Evolutionary conservation across 2,888 invertebrate species (phyloP).

Genomic region (Pseudanteris insignis): DNA sequence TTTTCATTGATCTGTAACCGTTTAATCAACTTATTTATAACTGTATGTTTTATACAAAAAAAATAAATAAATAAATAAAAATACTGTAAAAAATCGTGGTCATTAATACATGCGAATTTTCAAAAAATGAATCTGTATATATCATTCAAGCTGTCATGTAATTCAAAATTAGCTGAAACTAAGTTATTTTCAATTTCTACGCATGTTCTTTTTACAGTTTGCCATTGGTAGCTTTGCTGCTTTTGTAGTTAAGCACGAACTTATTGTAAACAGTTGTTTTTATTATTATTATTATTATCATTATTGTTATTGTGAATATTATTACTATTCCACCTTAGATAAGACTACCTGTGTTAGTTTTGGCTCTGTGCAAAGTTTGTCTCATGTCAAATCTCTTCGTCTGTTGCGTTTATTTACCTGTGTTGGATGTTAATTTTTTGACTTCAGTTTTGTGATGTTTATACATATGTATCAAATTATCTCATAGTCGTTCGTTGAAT

Average conservation of each 20-base stretch:
- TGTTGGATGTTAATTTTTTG: slow-evolving; percentile 44
- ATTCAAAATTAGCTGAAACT: slow-evolving; percentile 36
- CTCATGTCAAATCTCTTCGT: slow-evolving; percentile 63
- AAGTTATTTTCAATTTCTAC: slow-evolving; percentile 57
- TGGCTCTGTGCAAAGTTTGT: slow-evolving; percentile 66
- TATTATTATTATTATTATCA: slow-evolving; percentile 41
- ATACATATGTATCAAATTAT: slow-evolving; percentile 22
- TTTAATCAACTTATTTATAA: no score
- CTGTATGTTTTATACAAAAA: no score
- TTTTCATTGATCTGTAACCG: no score
- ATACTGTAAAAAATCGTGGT: not conserved
- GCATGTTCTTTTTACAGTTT: slow-evolving; percentile 64
- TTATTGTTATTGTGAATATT: slow-evolving; percentile 19
- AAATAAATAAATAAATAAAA: no score
- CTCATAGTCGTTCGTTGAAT: slow-evolving; percentile 15
- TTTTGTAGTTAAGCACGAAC: slow-evolving; percentile 66
- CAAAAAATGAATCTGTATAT: not conserved
- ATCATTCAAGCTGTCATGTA: slow-evolving; percentile 23
- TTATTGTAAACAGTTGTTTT: slow-evolving; percentile 55
- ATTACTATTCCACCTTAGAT: slow-evolving; percentile 55
- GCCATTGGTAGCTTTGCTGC: slow-evolving; percentile 65
- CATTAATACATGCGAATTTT: not conserved
- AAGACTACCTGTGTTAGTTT: slow-evolving; percentile 59
- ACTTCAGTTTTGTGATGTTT: slow-evolving; percentile 29
- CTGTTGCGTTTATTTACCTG: slow-evolving; percentile 46